Evolutionary conservation across 2,113 vertebrate species (phyloP).

Genomic region (Rafetus swinhoei): DNA sequence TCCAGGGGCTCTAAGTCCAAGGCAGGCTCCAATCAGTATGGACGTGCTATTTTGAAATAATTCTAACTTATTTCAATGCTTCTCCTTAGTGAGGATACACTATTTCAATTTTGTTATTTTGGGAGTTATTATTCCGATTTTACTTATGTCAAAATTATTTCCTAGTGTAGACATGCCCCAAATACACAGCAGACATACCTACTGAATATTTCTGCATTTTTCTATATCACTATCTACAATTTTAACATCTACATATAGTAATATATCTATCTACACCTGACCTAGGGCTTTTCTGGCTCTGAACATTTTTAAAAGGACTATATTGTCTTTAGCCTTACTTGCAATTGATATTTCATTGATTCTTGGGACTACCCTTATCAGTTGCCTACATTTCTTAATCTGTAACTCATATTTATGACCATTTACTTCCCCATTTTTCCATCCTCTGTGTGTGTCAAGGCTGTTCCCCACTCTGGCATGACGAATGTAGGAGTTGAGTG

Average conservation of each 20-base stretch:
- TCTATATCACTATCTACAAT: neutral
- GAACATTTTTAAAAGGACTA: neutral
- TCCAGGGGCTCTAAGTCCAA: no score
- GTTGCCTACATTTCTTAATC: neutral
- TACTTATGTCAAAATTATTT: no score
- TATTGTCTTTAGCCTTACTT: neutral
- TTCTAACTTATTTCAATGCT: no score
- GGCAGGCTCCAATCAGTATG: no score
- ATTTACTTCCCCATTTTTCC: neutral
- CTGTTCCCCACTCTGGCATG: no score
- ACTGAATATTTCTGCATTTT: neutral
- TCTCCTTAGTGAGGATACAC: no score
- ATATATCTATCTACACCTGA: neutral
- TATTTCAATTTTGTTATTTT: no score
- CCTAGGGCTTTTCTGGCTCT: neutral
- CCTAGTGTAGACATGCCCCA: no score
- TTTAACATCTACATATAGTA: neutral
- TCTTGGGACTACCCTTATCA: neutral
- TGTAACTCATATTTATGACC: neutral
- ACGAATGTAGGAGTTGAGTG: no score
- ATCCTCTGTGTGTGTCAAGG: no score
- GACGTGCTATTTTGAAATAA: no score
- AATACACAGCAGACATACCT: neutral
- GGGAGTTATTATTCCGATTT: no score
- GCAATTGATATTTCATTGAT: neutral